Base-by-base conservation (phyloP, 1,140 invertebrate species). In the Philopotamus ludificatus region DNA sequence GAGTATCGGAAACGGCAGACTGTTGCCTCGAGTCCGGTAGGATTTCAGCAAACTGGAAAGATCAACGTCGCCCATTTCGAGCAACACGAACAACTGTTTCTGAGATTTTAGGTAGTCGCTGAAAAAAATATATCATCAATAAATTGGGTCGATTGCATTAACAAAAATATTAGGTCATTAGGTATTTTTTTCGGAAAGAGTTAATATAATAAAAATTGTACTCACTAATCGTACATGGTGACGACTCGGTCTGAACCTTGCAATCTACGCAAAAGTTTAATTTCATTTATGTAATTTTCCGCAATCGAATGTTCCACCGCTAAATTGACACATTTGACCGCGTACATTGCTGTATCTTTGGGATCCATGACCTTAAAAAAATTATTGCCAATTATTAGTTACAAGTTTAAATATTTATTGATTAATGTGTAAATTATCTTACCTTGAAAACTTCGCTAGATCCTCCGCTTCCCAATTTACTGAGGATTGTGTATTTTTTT, bases 41-140 rank as follows among this genome's bases (percentile, higher is more conserved):
- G 81, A 81, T 71, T 86, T 86, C n/a, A 96, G 77, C 28, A 93
- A 84, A 68, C 83, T 83, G 57, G 89, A 88, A 53, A 99, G 83
- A 81, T 98, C 96, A 12, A 86, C 89, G 67, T 95, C 93, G 0
- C 97, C 96, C 73, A 89, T 89, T 79, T 99, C 97, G 88, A 99
- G 87, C 1, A 98, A 87, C 57, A 98, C 85, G 65, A 89, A 89
- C 3, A 97, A 81, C 71, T 82, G 83, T n/a, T 83, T 83, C 60
- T 83, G 82, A 26, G 82, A 77, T 16, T 83, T 75, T 67, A 86
- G 75, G 70, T 87, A 86, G 41, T 80, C 77, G 66, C 78, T 81
- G 67, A 71, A 71, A 54, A 51, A 67, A 53, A 60, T 50, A 71
- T 21, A 10, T n/a, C n/a, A n/a, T n/a, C n/a, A n/a, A n/a, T n/a